Base-by-base conservation (phyloP, 2,113 vertebrate genomes). In the Hiodon tergisus region DNA sequence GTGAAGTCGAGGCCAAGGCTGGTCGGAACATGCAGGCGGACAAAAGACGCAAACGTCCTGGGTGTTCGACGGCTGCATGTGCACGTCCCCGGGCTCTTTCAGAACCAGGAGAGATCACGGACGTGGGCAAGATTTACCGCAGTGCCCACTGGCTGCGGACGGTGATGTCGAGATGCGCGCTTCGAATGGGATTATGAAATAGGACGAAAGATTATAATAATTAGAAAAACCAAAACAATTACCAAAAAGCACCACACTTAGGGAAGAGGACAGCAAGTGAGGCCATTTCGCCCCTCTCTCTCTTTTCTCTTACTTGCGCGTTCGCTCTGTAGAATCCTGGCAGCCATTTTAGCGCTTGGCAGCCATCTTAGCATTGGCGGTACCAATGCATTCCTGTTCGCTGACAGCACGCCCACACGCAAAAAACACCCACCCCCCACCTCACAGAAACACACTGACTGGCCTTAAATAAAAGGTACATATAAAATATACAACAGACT, bases 261-360 rank as follows among this genome's bases (percentile, higher is more conserved):
- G 14, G 73, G 76, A 54, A 58, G 65, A 53, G 66, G 48, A 65
- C 16, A 69, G 62, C 65, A 57, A 57, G 16, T 13, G 54, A n/a
- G 74, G 63, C 31, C 72, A 75, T 69, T 77, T 78, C 79, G 78
- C 71, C 79, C 72, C 74, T 72, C 78, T 78, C 78, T 78, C 59
- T 77, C 82, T 70, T 70, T 77, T 73, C 61, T 81, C 69, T 79
- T 77, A 80, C 82, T 82, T 79, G 31, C 78, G 72, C 80, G 85
- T 87, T 89, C 79, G 80, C 87, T 89, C 85, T 81, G 83, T 85
- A 89, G 90, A 90, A 86, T 91, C 88, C 94, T 94, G 93, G 94
- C 95, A 94, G 94, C 95, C 95, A 96, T 96, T 80, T 96, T 96
- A 95, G 91, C 77, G 88, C 89, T 95, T 96, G 94, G 94, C 95